A percentile compares a stretch with the other conserved stretches of the same genome.
Conservation (phyloP, 1,140 invertebrate genomes). For the Drosophila baimaii region DNA sequence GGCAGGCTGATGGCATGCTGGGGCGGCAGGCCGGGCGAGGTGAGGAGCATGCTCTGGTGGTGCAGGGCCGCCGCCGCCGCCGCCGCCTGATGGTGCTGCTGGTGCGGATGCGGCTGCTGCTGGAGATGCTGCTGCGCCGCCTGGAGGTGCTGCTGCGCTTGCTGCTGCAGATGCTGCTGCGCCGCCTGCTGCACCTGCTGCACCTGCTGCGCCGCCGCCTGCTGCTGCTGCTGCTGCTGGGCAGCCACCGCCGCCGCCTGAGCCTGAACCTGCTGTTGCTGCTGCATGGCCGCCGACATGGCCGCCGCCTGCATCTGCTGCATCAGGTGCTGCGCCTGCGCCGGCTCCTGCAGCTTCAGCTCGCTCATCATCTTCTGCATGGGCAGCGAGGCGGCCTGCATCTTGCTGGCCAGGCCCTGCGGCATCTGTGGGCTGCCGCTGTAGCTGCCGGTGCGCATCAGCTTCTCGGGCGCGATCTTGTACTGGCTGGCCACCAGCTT, state of each 20-base stretch:
- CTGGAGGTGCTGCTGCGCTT: conserved; percentile 84
- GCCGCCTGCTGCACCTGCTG: conserved; percentile 88
- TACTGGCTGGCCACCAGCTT: conserved; percentile 98
- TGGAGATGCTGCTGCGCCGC: conserved; percentile 79
- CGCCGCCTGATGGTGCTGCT: conserved; percentile 86
- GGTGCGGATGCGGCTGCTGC: conserved; percentile 84
- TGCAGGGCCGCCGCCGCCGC: conserved; percentile 87
- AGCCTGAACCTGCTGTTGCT: conserved; percentile 86
- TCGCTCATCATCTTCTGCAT: conserved; percentile 90
- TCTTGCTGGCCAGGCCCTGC: conserved; percentile 89
- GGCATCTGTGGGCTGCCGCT: conserved; percentile 91
- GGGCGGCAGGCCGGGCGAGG: conserved; percentile 87
- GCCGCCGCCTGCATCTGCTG: conserved; percentile 86
- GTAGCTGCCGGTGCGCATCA: conserved; percentile 97
- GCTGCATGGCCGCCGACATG: conserved; percentile 85
- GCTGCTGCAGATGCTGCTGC: conserved; percentile 87
- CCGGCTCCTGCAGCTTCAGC: conserved; percentile 89
- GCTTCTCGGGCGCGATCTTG: conserved; percentile 97
- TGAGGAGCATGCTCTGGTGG: conserved; percentile 87
- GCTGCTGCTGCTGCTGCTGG: conserved; percentile 86
- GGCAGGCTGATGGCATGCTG: conserved; percentile 87
- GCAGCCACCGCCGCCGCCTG: conserved; percentile 85
- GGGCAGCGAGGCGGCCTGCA: conserved; percentile 86
- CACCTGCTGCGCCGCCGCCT: conserved; percentile 87
- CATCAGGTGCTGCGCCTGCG: conserved; percentile 89